These are phyloP conservation scores for Pholis gunnellus DNA, from an alignment of 2,113 vertebrate species.

Conservation along the genomic window DNA sequence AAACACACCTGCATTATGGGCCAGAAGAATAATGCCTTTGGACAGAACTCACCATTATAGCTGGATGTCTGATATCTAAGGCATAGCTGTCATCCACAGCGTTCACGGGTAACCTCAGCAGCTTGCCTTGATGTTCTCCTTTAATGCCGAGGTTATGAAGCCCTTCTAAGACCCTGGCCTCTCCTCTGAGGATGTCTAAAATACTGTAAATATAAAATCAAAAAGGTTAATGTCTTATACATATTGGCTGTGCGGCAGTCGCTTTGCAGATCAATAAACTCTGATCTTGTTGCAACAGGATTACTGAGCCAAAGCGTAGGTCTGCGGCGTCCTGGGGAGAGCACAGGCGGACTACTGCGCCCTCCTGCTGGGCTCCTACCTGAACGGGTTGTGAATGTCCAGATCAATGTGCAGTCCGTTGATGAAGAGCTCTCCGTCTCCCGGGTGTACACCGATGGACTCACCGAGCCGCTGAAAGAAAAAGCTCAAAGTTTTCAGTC, in stretches of 20 bases:
- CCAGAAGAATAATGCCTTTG: constrained; percentile 16
- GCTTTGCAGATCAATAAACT: neutral
- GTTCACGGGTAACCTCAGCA: constrained; percentile 87
- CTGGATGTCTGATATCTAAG: constrained; percentile 92
- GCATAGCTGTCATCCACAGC: constrained; percentile 85
- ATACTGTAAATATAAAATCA: constrained; percentile 74
- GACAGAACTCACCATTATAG: constrained; percentile 88
- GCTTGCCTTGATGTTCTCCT: constrained; percentile 83
- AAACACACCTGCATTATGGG: constrained; percentile 17
- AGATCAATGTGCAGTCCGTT: constrained; percentile 93
- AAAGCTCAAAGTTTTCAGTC: constrained; percentile 38
- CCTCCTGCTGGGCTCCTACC: constrained; percentile 81
- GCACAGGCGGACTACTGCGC: constrained; percentile 9
- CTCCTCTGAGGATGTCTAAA: constrained; percentile 88
- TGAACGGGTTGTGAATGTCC: constrained; percentile 91
- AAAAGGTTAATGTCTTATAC: constrained; percentile 9
- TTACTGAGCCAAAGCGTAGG: constrained; percentile 10
- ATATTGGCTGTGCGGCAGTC: neutral
- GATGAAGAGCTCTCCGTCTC: constrained; percentile 91
- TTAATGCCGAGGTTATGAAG: constrained; percentile 91
- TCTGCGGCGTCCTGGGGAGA: constrained; percentile 23
- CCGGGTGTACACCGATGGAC: constrained; percentile 89
- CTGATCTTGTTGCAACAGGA: constrained; percentile 35
- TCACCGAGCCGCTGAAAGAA: constrained; percentile 87
- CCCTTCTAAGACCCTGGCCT: constrained; percentile 91